Percentiles rank a stretch among this genome's conserved stretches.
phyloP scores from a whole-genome alignment of 2,797 vertebrate genomes.

The Brachymystax lenok region DNA sequence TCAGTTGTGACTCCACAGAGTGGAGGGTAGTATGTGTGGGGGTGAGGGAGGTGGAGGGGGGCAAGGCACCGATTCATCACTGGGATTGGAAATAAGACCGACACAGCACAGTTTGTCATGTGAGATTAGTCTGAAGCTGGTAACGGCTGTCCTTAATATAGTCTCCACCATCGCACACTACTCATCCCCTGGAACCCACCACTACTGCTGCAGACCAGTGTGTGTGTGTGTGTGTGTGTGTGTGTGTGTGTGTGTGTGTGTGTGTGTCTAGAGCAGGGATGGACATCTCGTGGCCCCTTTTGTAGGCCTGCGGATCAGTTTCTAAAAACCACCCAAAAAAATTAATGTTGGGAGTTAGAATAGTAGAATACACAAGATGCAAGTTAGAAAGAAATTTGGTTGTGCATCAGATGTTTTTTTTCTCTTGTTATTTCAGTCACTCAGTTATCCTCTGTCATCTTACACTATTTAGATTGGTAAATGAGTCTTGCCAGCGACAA shows the following conservation, averaged over 20 bases:
- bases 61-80: constrained; percentile 25
- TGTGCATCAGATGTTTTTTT: too few species aligned
- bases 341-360: too few species aligned
- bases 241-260: not conserved
- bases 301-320: too few species aligned
- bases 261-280: not conserved
- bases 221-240: constrained; percentile 17
- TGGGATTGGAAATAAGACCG: constrained; percentile 20
- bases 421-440: too few species aligned
- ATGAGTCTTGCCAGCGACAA: too few species aligned
- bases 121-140: constrained; percentile 19
- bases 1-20: constrained; percentile 8
- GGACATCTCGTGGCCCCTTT: too few species aligned
- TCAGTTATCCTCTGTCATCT: too few species aligned
- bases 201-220: not conserved
- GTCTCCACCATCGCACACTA: constrained; percentile 6
- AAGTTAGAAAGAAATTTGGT: too few species aligned
- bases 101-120: constrained; percentile 29
- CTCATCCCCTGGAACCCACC: constrained; percentile 12
- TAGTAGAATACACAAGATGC: too few species aligned
- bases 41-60: not conserved
- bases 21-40: not conserved
- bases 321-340: too few species aligned
- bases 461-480: too few species aligned
- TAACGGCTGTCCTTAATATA: constrained; percentile 23